These are phyloP conservation scores for Diplogasteroides magnus DNA, from an alignment of 1,140 invertebrate species.

Conservation along the genomic window DNA sequence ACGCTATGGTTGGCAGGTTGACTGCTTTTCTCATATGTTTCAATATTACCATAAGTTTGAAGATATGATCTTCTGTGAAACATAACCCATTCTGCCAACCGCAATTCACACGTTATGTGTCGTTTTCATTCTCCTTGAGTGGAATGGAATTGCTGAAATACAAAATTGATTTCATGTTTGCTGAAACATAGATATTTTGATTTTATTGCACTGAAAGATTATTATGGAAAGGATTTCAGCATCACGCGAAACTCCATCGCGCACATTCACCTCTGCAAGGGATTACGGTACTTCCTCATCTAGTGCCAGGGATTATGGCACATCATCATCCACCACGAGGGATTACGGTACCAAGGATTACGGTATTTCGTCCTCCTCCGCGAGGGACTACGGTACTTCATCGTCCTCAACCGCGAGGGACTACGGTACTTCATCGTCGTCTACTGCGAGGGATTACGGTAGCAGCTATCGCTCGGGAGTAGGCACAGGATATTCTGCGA, in stretches of 20 bases:
- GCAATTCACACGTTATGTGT: too few relatives aligned
- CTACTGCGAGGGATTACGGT: constrained; percentile 1
- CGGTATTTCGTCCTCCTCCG: not conserved
- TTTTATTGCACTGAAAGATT: too few relatives aligned
- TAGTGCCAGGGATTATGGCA: not conserved
- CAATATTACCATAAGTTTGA: too few relatives aligned
- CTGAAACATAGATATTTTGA: too few relatives aligned
- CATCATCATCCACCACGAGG: not conserved
- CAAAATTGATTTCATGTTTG: too few relatives aligned
- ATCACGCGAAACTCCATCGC: not conserved
- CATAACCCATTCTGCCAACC: too few relatives aligned
- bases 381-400: constrained; percentile 4
- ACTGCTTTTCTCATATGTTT: too few relatives aligned
- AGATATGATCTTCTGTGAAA: too few relatives aligned
- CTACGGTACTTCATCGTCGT: constrained; percentile 1
- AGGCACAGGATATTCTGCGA: not conserved
- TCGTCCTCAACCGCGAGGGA: not conserved
- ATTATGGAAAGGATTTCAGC: too few relatives aligned
- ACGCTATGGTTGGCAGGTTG: too few relatives aligned
- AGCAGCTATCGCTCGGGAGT: not conserved
- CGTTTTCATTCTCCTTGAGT: too few relatives aligned
- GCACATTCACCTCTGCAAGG: not conserved
- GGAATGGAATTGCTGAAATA: not conserved
- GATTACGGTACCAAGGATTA: constrained; percentile 4
- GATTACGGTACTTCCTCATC: not conserved